phyloP scores from a whole-genome alignment of 2,113 vertebrate species.

The Marmota monax region DNA sequence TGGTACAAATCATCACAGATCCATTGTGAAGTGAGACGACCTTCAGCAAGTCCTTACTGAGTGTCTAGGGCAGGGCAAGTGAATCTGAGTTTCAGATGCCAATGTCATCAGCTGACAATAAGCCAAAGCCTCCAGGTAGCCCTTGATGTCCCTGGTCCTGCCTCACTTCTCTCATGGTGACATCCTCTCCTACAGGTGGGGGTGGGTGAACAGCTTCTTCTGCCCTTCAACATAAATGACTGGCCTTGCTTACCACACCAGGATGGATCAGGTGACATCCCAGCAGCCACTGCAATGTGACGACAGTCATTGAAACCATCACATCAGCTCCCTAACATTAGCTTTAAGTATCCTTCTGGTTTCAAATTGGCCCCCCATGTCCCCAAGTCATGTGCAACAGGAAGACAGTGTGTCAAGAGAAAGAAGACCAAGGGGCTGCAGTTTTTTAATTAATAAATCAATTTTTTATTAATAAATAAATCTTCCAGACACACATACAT shows the following conservation, averaged over 20 bases:
- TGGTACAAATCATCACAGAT: background rate
- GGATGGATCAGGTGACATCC: background rate
- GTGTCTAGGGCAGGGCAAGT: background rate
- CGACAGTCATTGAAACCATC: background rate
- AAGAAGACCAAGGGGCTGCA: background rate
- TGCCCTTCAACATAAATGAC: no score
- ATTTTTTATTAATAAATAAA: background rate
- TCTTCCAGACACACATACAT: background rate
- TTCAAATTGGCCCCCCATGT: background rate
- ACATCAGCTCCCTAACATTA: background rate
- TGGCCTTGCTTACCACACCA: no score
- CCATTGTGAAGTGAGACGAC: background rate
- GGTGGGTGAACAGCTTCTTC: background rate
- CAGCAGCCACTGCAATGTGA: background rate
- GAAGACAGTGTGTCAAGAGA: background rate
- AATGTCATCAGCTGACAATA: background rate
- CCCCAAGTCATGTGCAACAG: no score
- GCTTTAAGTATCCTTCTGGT: background rate
- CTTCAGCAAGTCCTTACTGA: background rate
- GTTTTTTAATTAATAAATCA: constrained; percentile 17
- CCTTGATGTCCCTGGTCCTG: no score
- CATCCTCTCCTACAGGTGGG: background rate
- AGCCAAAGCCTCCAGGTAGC: background rate
- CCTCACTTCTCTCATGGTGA: background rate
- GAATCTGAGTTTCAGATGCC: background rate